A percentile compares a stretch with the other conserved stretches of the same genome.
These are phyloP conservation scores for Zaprionus gabonicus DNA, from an alignment of 1,140 invertebrate genomes.

Conservation along the genomic window DNA sequence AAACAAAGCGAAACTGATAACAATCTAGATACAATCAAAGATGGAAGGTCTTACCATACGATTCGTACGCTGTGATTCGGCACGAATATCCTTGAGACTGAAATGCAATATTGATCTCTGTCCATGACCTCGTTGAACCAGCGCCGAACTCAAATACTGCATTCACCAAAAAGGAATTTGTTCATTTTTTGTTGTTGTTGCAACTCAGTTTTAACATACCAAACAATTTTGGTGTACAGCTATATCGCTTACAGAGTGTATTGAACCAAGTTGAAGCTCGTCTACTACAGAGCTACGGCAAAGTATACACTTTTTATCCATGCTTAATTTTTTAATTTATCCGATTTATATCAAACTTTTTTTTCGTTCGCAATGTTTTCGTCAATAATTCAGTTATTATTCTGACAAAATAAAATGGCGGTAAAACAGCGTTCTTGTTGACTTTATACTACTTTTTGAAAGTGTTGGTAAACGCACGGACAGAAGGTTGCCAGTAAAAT, in stretches of 20 bases:
- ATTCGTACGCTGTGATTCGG: conserved; percentile 26
- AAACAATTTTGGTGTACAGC: conserved; percentile 54
- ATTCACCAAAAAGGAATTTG: neutral
- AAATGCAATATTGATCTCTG: conserved; percentile 35
- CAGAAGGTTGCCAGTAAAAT: neutral
- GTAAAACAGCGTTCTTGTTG: neutral
- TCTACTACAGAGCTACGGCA: neutral
- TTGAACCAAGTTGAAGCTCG: conserved; percentile 12
- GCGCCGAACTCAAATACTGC: conserved; percentile 61
- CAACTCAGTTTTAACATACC: conserved; percentile 23
- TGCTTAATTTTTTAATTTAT: conserved; percentile 7
- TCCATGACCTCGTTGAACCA: conserved; percentile 39
- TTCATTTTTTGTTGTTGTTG: neutral
- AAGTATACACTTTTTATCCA: conserved; percentile 13
- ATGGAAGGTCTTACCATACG: conserved; percentile 20
- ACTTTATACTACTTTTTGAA: neutral
- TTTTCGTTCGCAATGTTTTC: neutral
- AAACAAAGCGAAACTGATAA: neutral
- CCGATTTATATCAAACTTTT: conserved; percentile 16
- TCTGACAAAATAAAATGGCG: conserved; percentile 3
- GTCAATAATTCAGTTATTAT: neutral
- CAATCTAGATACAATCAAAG: too few relatives aligned
- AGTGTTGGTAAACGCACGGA: neutral
- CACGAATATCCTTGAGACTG: conserved; percentile 34
- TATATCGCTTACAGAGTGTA: neutral